Percentiles rank a stretch among this genome's conserved stretches.
Evolutionary conservation across 2,113 vertebrate genomes (phyloP).

Genomic region (Thamnophis sirtalis): DNA sequence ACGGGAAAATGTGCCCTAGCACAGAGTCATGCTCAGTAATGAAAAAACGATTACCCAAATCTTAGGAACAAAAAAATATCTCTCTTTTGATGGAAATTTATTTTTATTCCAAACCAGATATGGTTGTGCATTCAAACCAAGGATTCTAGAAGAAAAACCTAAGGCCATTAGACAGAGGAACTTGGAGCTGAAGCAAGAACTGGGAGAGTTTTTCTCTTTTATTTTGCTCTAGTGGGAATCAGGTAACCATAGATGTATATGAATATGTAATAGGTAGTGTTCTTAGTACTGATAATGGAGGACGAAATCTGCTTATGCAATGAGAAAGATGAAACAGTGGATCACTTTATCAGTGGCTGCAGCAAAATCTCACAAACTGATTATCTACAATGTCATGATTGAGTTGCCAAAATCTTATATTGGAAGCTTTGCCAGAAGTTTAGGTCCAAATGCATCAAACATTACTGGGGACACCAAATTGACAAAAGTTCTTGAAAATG

Average conservation of each 20-base stretch:
- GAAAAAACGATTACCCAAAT: constrained; percentile 47
- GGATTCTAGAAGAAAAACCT: background rate
- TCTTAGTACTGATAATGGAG: background rate
- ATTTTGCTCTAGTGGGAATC: background rate
- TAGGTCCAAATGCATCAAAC: too few species aligned
- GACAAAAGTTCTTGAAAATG: too few species aligned
- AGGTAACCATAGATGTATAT: background rate
- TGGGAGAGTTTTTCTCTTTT: background rate
- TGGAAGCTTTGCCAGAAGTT: too few species aligned
- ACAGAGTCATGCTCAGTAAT: constrained; percentile 57
- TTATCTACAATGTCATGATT: too few species aligned
- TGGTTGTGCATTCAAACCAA: background rate
- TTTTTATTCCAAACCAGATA: background rate
- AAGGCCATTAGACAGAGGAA: background rate
- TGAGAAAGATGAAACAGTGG: too few species aligned
- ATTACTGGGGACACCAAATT: too few species aligned
- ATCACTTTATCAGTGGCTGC: too few species aligned
- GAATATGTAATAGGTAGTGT: background rate
- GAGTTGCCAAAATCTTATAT: too few species aligned
- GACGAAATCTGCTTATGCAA: background rate
- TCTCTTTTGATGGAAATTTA: constrained; percentile 42
- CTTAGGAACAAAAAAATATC: constrained; percentile 45
- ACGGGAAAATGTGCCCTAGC: constrained; percentile 66
- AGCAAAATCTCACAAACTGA: too few species aligned
- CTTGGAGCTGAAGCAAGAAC: background rate